A percentile compares a stretch with the other conserved stretches of the same genome.
phyloP scores from a whole-genome alignment of 1,140 invertebrate genomes.

The Neuroterus valhalla region DNA sequence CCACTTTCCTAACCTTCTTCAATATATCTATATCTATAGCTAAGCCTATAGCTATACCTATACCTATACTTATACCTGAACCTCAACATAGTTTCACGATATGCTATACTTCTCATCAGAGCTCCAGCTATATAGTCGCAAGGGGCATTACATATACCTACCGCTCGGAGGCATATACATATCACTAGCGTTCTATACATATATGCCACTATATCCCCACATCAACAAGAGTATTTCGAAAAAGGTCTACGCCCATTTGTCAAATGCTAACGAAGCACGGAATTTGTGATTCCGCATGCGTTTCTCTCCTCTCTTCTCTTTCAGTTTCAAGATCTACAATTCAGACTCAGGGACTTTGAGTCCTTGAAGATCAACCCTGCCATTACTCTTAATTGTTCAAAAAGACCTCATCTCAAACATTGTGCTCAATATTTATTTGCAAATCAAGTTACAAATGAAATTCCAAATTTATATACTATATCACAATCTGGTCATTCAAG shows the following conservation, averaged over 20 bases:
- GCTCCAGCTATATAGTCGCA: slow-evolving; percentile 17
- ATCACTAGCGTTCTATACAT: background rate
- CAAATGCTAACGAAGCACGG: background rate
- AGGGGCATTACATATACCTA: background rate
- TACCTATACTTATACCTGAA: slow-evolving; percentile 15
- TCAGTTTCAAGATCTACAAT: background rate
- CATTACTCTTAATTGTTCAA: too few species aligned
- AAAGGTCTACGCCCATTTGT: slow-evolving; percentile 30
- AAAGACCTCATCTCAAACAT: too few species aligned
- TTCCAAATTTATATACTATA: too few species aligned
- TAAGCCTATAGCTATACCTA: too few species aligned
- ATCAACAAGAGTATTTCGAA: background rate
- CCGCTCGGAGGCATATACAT: background rate
- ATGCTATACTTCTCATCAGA: slow-evolving; percentile 10
- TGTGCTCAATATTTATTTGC: too few species aligned
- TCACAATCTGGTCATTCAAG: too few species aligned
- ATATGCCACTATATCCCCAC: slow-evolving; percentile 1
- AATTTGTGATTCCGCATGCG: background rate
- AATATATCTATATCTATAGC: slow-evolving; percentile 1
- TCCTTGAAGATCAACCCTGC: too few species aligned
- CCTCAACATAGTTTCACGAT: background rate
- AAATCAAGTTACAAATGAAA: too few species aligned
- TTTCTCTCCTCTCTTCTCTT: background rate
- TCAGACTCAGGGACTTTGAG: too few species aligned
- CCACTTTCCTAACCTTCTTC: slow-evolving; percentile 27